These are phyloP conservation scores for Hippocampus barbouri DNA, from an alignment of 2,113 vertebrate species.

Conservation along the genomic window DNA sequence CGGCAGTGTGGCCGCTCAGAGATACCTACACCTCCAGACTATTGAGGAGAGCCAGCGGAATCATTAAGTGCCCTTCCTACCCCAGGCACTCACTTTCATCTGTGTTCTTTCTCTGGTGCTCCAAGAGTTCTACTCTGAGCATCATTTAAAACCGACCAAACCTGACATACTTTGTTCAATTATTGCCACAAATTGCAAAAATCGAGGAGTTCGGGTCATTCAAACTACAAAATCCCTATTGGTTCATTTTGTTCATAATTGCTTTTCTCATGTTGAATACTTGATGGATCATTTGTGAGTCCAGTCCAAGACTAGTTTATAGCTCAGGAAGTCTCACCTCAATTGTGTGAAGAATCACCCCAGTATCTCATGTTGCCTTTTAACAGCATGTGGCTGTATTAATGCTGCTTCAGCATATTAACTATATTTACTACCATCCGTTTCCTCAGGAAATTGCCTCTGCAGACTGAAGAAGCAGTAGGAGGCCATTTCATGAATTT, in stretches of 20 bases:
- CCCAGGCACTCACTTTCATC: too few species aligned
- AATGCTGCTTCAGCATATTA: constrained; percentile 66
- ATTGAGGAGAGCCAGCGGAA: too few species aligned
- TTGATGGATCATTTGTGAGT: constrained; percentile 16
- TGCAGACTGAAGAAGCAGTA: constrained; percentile 50
- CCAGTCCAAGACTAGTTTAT: constrained; percentile 47
- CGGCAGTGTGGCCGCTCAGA: too few species aligned
- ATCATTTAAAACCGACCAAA: neutral
- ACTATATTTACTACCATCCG: constrained; percentile 71
- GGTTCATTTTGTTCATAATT: neutral
- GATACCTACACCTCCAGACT: too few species aligned
- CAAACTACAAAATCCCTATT: neutral
- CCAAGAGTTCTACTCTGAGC: neutral
- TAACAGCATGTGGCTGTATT: constrained; percentile 56
- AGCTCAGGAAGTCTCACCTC: constrained; percentile 52
- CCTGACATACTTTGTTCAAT: neutral
- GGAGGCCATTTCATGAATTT: constrained; percentile 57
- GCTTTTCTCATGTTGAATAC: constrained; percentile 11
- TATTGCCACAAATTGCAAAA: neutral
- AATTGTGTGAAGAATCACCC: constrained; percentile 56
- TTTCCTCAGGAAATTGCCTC: constrained; percentile 70
- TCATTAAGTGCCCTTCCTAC: too few species aligned
- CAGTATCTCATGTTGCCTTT: constrained; percentile 62
- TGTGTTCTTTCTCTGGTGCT: too few species aligned
- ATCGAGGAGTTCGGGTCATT: neutral